phyloP scores from a whole-genome alignment of 2,888 invertebrate genomes.

The Odontocolon sp. region DNA sequence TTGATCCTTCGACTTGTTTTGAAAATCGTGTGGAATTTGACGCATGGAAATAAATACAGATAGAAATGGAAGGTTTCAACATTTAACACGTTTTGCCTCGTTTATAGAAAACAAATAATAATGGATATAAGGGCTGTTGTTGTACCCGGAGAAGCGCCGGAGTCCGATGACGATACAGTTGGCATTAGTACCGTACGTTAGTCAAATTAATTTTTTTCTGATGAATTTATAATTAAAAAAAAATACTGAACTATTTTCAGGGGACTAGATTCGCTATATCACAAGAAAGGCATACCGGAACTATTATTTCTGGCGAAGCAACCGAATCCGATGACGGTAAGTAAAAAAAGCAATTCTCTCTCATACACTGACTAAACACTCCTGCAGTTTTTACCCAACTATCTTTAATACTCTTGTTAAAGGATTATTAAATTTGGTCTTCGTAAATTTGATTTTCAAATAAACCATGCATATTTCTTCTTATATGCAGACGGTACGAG shows the following conservation, averaged over 20 bases:
- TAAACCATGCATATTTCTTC: not conserved
- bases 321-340: constrained; percentile 79
- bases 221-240: too few species aligned
- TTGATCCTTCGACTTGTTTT: too few species aligned
- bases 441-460: not conserved
- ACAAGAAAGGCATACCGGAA: constrained; percentile 72
- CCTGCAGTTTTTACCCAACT: too few species aligned
- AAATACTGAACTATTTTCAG: too few species aligned
- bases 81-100: too few species aligned
- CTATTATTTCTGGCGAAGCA: constrained; percentile 78
- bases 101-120: not conserved
- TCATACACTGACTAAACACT: too few species aligned
- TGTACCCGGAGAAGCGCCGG: constrained; percentile 78
- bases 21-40: too few species aligned
- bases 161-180: constrained; percentile 77
- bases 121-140: constrained; percentile 79
- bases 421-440: not conserved
- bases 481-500: constrained; percentile 71
- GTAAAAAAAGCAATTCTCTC: constrained; percentile 14
- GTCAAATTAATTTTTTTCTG: not conserved
- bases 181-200: constrained; percentile 71
- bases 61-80: too few species aligned
- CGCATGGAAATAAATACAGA: too few species aligned
- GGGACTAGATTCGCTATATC: constrained; percentile 70
- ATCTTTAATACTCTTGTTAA: too few species aligned